Evolutionary conservation across 2,797 vertebrate species (phyloP), one percentile per base, ranked within the genome.

Genomic region (Odontamblyopus rebecca): DNA sequence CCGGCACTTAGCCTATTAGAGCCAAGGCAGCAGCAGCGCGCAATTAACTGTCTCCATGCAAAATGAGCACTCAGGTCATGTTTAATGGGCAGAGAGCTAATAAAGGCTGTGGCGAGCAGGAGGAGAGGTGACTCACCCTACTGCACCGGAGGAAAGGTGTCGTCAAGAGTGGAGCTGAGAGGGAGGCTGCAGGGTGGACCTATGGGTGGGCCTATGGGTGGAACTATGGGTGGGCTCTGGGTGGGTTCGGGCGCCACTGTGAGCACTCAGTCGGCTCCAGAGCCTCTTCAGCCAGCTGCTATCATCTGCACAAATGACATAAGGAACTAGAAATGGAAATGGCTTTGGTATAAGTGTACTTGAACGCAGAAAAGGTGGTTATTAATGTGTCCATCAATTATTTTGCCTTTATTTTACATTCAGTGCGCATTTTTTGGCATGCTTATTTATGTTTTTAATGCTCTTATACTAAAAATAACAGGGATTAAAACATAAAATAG

Each of bases 31-130:
- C 68, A 75, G 86, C 79, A 70, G 83, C 77, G 72, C 81, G 77
- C 88, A 91, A 92, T 93, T 92, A 93, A 90, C 84, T 81, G 87
- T 90, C 89, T 89, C 84, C 84, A 84, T 81, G 91, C 86, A 88
- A 90, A 93, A 91, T 89, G 88, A 91, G 86, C 78, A 78, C 87
- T 86, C 84, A 87, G 92, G 86, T 91, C 91, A 90, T 84, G 80
- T 90, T 89, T 92, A 92, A 92, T 92, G 90, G 89, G 80, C 82
- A 91, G 82, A 85, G 81, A 87, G 84, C 84, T 91, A 82, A 90
- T 87, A 85, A 72, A 89, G 89, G 81, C 69, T 82, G 72, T 2
- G 19, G 68, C 48, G 79, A 84, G 84, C 78, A 26, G 79, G 80
- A 83, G 86, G 85, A 83, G 86, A 88, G 87, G 85, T 87, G 87